These are phyloP conservation scores for Gambusia affinis DNA, from an alignment of 2,113 vertebrate species.

Conservation along the genomic window DNA sequence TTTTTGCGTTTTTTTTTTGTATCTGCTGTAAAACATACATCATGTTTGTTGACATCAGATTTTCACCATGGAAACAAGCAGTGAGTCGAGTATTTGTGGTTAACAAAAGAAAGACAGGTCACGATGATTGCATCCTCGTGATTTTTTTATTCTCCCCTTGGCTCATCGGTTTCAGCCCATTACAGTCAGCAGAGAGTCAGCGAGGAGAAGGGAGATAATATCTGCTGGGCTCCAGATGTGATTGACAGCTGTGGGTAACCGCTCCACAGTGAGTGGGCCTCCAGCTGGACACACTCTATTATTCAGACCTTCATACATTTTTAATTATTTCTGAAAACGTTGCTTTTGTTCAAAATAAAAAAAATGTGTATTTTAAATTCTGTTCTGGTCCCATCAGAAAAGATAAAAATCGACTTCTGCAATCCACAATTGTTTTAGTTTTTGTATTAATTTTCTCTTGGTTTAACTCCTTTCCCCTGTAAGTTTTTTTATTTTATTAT, in stretches of 20 bases:
- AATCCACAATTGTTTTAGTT: too few species aligned
- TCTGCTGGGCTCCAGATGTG: slow-evolving; percentile 27
- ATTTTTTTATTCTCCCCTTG: too few species aligned
- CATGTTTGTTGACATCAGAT: background rate
- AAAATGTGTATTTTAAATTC: too few species aligned
- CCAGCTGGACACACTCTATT: slow-evolving; percentile 31
- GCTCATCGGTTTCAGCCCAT: too few species aligned
- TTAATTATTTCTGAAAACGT: background rate
- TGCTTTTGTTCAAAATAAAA: too few species aligned
- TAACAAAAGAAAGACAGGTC: slow-evolving; percentile 3
- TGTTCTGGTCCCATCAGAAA: too few species aligned
- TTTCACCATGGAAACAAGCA: background rate
- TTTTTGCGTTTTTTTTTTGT: background rate
- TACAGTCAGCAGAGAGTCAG: slow-evolving; percentile 2
- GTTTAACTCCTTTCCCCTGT: too few species aligned
- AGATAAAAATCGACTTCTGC: too few species aligned
- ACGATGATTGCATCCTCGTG: slow-evolving; percentile 1
- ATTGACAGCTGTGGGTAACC: slow-evolving; percentile 38
- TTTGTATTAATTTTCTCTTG: too few species aligned
- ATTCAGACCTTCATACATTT: background rate
- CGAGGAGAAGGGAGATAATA: slow-evolving; percentile 27
- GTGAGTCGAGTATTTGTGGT: background rate
- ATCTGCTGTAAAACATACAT: background rate
- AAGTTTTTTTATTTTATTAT: too few species aligned
- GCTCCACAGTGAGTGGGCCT: background rate